Evolutionary conservation across 2,113 vertebrate species (phyloP), one percentile per base, ranked within the genome.

Genomic region (Blennius ocellaris): DNA sequence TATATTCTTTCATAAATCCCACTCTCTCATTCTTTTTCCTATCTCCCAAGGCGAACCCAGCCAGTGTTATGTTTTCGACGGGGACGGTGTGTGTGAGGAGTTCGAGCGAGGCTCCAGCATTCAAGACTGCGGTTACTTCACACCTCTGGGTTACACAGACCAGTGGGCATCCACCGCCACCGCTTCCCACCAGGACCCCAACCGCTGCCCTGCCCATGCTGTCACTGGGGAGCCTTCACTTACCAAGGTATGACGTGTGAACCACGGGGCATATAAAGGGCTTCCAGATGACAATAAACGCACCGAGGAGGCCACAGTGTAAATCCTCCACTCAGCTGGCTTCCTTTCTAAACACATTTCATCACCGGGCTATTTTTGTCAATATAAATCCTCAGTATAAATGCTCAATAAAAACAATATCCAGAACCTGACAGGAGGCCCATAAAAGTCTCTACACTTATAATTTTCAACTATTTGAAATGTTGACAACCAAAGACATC

Each of bases 41-140:
- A 3, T 89, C 53, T 90, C 43, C 87, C 84, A 88, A 99, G 97
- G 96, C 57, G 95, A 96, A 78, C 97, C 97, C 2, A 99, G 97
- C 80, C 91, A 94, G 52, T 99, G 97, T 89, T 98, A 97, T 0
- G 75, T 96, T 30, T 93, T 95, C 0, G 92, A 95, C 0, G 96
- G 96, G 2, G 97, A 98, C 0, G 96, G 95, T 0, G 82, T 96
- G 44, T 97, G 96, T 48, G 97, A 98, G 71, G 93, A 95, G 4
- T 97, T 97, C 1, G 97, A 99, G 85, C 93, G 78, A 37, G 86
- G 78, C 51, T 95, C 78, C 87, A 97, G 94, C 37, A 16, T 95
- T 60, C 80, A 78, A 54, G 97, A 98, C 90, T 98, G 96, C 53
- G 96, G 95, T 9, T 95, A 95, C 61, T 90, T 95, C 56, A 96